These are phyloP conservation scores for Polydrusus pterygomalis DNA, from an alignment of 2,888 invertebrate genomes.

Conservation along the genomic window DNA sequence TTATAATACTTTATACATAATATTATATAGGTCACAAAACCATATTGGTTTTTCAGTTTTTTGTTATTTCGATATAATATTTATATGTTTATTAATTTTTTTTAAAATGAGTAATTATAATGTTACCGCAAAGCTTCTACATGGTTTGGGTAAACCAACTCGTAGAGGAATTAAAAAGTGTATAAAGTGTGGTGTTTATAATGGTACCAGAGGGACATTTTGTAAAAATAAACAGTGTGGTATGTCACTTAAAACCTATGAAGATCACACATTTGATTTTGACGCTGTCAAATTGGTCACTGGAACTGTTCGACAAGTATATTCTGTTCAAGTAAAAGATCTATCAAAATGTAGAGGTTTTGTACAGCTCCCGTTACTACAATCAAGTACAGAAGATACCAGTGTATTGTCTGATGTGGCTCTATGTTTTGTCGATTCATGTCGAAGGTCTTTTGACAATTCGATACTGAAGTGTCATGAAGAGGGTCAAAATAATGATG, in stretches of 20 bases:
- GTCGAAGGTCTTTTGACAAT: constrained; percentile 75
- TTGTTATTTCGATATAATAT: neutral
- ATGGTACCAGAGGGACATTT: constrained; percentile 83
- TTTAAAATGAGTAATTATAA: constrained; percentile 29
- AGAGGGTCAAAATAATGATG: constrained; percentile 57
- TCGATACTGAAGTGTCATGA: constrained; percentile 76
- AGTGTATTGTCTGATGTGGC: constrained; percentile 66
- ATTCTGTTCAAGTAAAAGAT: constrained; percentile 81
- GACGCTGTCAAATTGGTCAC: constrained; percentile 81
- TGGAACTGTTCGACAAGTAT: constrained; percentile 77
- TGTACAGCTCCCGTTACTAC: constrained; percentile 76
- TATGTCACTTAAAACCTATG: constrained; percentile 78
- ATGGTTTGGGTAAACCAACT: constrained; percentile 74
- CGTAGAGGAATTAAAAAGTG: constrained; percentile 84
- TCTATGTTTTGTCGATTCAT: constrained; percentile 76
- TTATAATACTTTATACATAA: neutral
- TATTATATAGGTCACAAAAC: no score
- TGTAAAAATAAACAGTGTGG: constrained; percentile 84
- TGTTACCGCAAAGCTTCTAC: constrained; percentile 56
- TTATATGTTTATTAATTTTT: neutral
- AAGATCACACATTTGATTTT: constrained; percentile 75
- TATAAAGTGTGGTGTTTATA: constrained; percentile 83
- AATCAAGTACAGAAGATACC: constrained; percentile 62
- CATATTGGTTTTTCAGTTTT: no score
- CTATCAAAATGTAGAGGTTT: constrained; percentile 84